phyloP scores from a whole-genome alignment of 2,797 vertebrate species.

The Saguinus oedipus region DNA sequence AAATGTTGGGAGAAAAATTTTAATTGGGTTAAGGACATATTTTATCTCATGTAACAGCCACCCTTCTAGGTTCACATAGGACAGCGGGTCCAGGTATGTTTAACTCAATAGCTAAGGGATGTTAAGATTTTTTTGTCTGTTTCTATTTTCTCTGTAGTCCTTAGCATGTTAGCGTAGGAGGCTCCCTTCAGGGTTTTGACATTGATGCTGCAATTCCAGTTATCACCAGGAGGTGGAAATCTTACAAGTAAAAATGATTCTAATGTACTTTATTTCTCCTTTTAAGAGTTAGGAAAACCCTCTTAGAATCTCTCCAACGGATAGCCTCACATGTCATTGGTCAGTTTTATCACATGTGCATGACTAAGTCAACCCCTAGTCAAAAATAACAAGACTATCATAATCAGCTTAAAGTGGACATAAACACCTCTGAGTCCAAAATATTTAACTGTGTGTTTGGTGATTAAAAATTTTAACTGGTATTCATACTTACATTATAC shows the following conservation, averaged over 20 bases:
- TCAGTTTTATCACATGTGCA: not conserved
- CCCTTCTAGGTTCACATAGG: not conserved
- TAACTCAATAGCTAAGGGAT: not conserved
- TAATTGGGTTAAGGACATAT: not conserved
- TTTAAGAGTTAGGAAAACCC: not conserved
- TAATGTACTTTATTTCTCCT: not conserved
- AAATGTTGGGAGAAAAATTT: not conserved
- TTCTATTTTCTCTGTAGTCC: not conserved
- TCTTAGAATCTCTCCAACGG: not conserved
- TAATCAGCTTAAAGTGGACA: not conserved
- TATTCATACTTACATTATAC: not conserved
- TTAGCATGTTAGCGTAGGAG: not conserved
- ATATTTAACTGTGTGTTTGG: not conserved
- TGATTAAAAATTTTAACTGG: not conserved
- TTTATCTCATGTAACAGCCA: not conserved
- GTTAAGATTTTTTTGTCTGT: not conserved
- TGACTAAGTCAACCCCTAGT: not conserved
- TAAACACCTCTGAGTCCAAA: not conserved
- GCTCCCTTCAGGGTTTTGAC: not conserved
- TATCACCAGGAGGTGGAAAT: not conserved
- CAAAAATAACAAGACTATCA: not conserved
- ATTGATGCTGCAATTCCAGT: not conserved
- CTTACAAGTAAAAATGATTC: not conserved
- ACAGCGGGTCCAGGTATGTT: not conserved
- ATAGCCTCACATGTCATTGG: not conserved